Evolutionary conservation across 2,888 invertebrate species (phyloP), one percentile per base, ranked within the genome.

Genomic region (Macaria liturata): DNA sequence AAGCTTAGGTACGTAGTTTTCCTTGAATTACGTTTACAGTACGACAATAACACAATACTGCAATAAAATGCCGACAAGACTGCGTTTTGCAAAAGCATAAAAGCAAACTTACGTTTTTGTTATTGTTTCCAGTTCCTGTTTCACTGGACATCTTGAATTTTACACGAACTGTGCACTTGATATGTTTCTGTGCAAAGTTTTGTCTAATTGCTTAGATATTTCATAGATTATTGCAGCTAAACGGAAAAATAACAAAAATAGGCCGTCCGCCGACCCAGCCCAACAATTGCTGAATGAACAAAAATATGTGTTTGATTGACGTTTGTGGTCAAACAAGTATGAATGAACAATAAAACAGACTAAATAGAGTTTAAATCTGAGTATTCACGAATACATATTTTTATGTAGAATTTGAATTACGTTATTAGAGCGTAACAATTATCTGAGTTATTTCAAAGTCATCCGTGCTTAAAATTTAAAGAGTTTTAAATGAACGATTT

Each of bases 81-180:
- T 43, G 37, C 37, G 31, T 37, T 47, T 43, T 37, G 34, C 44
- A 46, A 8, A 7, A 3, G 43, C 4, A 8, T n/a, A 32, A 43
- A 4, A 44, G 8, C 9, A 37, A 57, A 67, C 93, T 93, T 89
- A 94, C 94, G 69, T 93, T 93, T 87, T 94, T 82, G 62, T 80
- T 82, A 65, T 78, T 89, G 54, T 54, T 59, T 8, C 59, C 59
- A 4, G 59, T 47, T 54, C 92, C 81, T 37, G 93, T 93, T 77
- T 94, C 94, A 77, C 87, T 94, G 32, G 94, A 93, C 94, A 94
- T 94, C 72, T 78, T 85, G 57, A 52, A 51, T 45, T 51, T 53
- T 9, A 39, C 60, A 60, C 60, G 7, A 62, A 62, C 49, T 57
- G 52, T 54, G 32, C 9, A 47, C 30, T 57, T 58, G 57, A 50